These are phyloP conservation scores for Corythoichthys intestinalis DNA, from an alignment of 2,113 vertebrate species.

Conservation along the genomic window DNA sequence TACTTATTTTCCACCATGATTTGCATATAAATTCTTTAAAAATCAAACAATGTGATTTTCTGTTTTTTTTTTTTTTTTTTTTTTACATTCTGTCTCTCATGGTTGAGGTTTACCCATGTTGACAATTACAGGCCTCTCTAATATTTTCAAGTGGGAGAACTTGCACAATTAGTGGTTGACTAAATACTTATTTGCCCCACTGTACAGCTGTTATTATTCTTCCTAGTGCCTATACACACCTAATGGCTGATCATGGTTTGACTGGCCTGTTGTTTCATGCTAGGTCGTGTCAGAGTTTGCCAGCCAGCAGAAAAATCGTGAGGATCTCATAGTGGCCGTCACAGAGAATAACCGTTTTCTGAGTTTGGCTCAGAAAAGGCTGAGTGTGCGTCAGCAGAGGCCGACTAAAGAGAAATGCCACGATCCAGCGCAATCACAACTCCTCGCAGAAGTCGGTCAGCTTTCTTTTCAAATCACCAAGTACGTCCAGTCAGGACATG, in stretches of 20 bases:
- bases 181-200: too few relatives aligned
- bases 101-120: too few relatives aligned
- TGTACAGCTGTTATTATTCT: too few relatives aligned
- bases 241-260: background rate
- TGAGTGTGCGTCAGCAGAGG: slow-evolving; percentile 73
- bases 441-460: slow-evolving; percentile 78
- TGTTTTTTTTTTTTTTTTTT: too few relatives aligned
- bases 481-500: slow-evolving; percentile 54
- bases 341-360: slow-evolving; percentile 73
- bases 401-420: slow-evolving; percentile 82
- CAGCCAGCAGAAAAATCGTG: slow-evolving; percentile 79
- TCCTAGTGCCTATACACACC: too few relatives aligned
- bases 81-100: too few relatives aligned
- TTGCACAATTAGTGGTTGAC: too few relatives aligned
- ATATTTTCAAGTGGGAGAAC: too few relatives aligned
- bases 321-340: slow-evolving; percentile 74
- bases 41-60: too few relatives aligned
- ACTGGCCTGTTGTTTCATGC: slow-evolving; percentile 7
- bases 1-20: too few relatives aligned
- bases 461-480: slow-evolving; percentile 73
- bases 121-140: too few relatives aligned
- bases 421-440: slow-evolving; percentile 73
- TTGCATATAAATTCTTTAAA: too few relatives aligned
- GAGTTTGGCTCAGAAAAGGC: slow-evolving; percentile 76
- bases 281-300: slow-evolving; percentile 80